Evolutionary conservation across 2,888 invertebrate genomes (phyloP).

Genomic region (Ormyrus pomaceus): DNA sequence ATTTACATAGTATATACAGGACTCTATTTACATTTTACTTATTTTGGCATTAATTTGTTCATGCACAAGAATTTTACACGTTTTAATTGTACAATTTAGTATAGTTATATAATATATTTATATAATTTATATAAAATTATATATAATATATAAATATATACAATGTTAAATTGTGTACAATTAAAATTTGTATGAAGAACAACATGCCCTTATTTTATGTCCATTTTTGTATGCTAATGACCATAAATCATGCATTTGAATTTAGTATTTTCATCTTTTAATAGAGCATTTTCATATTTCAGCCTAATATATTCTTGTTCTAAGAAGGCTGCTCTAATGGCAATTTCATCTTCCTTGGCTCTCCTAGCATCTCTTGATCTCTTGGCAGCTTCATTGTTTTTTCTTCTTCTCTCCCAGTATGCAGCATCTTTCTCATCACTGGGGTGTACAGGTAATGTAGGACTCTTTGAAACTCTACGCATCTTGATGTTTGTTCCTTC

Average conservation of each 20-base stretch:
- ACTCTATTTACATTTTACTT: neutral
- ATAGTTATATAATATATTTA: too few relatives aligned
- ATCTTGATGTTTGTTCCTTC: conserved; percentile 84
- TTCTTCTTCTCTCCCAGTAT: conserved; percentile 91
- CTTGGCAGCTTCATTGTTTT: conserved; percentile 97
- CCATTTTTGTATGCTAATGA: neutral
- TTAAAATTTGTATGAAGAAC: conserved; percentile 14
- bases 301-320: conserved; percentile 92
- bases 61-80: neutral
- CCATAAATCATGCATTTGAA: conserved; percentile 46
- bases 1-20: conserved; percentile 38
- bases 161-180: neutral
- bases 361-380: conserved; percentile 93
- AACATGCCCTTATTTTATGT: neutral
- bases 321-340: conserved; percentile 90
- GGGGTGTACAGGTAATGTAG: conserved; percentile 63
- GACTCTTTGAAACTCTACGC: conserved; percentile 74
- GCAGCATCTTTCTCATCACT: conserved; percentile 82
- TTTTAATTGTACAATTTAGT: too few relatives aligned
- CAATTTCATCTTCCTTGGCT: conserved; percentile 94
- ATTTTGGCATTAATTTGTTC: neutral
- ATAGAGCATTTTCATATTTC: conserved; percentile 81
- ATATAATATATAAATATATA: neutral
- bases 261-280: conserved; percentile 49
- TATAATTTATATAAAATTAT: too few relatives aligned